phyloP scores from a whole-genome alignment of 92 coral and sea anemone genomes.

The Galaxea fascicularis region DNA sequence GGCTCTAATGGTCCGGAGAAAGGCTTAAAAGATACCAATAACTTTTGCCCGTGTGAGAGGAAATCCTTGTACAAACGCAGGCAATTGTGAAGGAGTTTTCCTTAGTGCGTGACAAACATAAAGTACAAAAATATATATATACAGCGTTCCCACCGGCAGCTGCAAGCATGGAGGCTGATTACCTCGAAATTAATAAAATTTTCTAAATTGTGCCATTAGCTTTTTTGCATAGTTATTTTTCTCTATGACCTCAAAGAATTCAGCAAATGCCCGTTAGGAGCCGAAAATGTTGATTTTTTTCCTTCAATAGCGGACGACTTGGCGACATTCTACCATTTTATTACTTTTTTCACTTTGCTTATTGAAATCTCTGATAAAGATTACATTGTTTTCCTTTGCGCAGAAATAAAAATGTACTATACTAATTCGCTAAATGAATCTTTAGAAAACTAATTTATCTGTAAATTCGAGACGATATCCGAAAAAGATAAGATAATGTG shows the following conservation, averaged over 20 bases:
- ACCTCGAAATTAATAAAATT: slow-evolving; percentile 80
- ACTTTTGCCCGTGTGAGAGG: slow-evolving; percentile 67
- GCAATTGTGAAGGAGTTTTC: slow-evolving; percentile 21
- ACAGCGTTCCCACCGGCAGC: slow-evolving; percentile 19
- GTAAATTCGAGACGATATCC: slow-evolving; percentile 81
- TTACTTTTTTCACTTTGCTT: slow-evolving; percentile 55
- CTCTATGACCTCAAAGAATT: slow-evolving; percentile 62
- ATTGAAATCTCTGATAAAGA: slow-evolving; percentile 54
- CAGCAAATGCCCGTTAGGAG: slow-evolving; percentile 45
- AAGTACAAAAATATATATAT: slow-evolving; percentile 41
- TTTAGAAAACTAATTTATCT: slow-evolving; percentile 89
- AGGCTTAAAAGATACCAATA: slow-evolving; percentile 65
- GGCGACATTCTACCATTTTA: slow-evolving; percentile 60
- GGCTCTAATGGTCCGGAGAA: slow-evolving; percentile 75
- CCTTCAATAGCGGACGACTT: slow-evolving; percentile 42
- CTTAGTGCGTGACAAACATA: slow-evolving; percentile 53
- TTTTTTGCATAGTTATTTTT: slow-evolving; percentile 70
- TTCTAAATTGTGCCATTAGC: slow-evolving; percentile 88
- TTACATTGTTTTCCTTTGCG: slow-evolving; percentile 73
- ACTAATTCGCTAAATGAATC: slow-evolving; percentile 90
- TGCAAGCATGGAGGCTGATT: slow-evolving; percentile 64
- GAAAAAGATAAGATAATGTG: slow-evolving; percentile 72
- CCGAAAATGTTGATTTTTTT: slow-evolving; percentile 11
- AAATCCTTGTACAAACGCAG: slow-evolving; percentile 74
- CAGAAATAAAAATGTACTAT: slow-evolving; percentile 77